Evolutionary conservation across 2,888 invertebrate genomes (phyloP).

Genomic region (Neelides folsomi): DNA sequence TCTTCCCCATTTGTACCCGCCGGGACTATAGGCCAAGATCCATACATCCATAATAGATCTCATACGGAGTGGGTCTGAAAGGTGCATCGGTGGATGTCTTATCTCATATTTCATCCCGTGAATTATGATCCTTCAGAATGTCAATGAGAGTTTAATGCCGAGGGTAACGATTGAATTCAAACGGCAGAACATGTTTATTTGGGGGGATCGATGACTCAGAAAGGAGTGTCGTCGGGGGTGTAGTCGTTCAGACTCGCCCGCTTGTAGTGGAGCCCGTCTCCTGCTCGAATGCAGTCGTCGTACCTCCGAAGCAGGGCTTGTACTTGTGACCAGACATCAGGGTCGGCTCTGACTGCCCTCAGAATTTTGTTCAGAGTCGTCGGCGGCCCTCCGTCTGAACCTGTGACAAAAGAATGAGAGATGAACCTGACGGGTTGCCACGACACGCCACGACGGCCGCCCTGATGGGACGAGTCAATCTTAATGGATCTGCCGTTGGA

Average conservation of each 20-base stretch:
- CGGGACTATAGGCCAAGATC: too few species aligned
- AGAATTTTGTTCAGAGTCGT: constrained; percentile 30
- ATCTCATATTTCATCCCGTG: too few species aligned
- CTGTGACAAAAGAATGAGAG: too few species aligned
- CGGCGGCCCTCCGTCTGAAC: constrained; percentile 19
- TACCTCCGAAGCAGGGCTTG: constrained; percentile 29
- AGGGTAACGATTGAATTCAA: too few species aligned
- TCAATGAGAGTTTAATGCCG: too few species aligned
- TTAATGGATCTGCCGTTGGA: constrained; percentile 5
- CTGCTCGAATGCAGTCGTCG: constrained; percentile 33
- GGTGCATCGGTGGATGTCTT: too few species aligned
- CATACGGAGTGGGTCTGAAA: too few species aligned
- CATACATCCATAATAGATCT: too few species aligned
- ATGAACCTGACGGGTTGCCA: not conserved
- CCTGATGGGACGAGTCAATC: constrained; percentile 1
- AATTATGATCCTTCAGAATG: too few species aligned
- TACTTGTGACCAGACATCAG: constrained; percentile 31
- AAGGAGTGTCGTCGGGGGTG: constrained; percentile 3
- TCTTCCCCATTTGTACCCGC: too few species aligned
- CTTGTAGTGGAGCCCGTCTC: constrained; percentile 33
- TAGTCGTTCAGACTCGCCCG: constrained; percentile 10
- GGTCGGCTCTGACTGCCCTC: constrained; percentile 30
- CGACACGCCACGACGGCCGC: not conserved
- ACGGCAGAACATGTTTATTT: too few species aligned
- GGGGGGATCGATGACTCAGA: not conserved